Evolutionary conservation across 2,797 vertebrate species (phyloP).

Genomic region (Pangasius krempfi): DNA sequence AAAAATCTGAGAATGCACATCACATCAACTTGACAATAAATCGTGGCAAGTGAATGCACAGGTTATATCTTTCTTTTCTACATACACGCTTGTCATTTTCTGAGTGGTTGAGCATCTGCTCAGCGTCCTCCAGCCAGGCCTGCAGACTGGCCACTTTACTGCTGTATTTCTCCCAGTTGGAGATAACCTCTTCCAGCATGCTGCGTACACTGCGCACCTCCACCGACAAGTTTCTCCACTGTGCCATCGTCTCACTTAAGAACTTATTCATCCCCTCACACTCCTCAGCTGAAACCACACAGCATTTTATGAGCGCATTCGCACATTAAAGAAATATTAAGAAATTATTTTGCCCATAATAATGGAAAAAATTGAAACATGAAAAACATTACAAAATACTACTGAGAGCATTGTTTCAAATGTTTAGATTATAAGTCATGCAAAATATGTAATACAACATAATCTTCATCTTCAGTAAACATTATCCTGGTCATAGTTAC

Average conservation of each 20-base stretch:
- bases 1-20: neutral
- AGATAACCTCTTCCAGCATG: slow-evolving; percentile 96
- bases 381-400: neutral
- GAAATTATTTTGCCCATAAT: neutral
- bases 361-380: neutral
- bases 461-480: neutral
- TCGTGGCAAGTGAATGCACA: neutral
- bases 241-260: slow-evolving; percentile 86
- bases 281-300: slow-evolving; percentile 84
- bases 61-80: neutral
- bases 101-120: slow-evolving; percentile 91
- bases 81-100: slow-evolving; percentile 90
- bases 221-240: slow-evolving; percentile 93
- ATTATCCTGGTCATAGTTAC: neutral
- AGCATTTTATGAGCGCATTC: slow-evolving; percentile 17
- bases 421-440: slow-evolving; percentile 3
- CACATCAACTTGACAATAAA: neutral
- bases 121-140: slow-evolving; percentile 96
- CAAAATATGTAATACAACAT: neutral
- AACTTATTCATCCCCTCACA: slow-evolving; percentile 91
- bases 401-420: neutral
- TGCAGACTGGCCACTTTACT: slow-evolving; percentile 88
- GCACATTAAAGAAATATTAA: neutral
- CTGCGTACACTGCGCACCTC: slow-evolving; percentile 95
- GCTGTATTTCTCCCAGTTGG: slow-evolving; percentile 95